These are phyloP conservation scores for Scartelaos histophorus DNA, from an alignment of 2,113 vertebrate genomes.

Conservation along the genomic window DNA sequence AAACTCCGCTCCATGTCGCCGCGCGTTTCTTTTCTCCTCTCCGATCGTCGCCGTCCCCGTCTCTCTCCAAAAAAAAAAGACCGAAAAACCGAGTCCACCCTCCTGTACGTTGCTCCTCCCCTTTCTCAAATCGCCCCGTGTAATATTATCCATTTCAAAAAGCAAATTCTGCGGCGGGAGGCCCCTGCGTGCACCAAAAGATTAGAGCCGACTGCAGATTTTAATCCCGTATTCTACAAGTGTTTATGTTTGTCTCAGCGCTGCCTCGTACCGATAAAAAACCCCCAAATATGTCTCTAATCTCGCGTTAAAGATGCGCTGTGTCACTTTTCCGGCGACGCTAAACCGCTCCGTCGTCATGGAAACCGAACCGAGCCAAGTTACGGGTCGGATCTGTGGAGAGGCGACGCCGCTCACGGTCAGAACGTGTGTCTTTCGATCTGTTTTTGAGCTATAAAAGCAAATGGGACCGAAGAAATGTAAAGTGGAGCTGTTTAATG, in stretches of 20 bases:
- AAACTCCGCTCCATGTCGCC: slow-evolving; percentile 32
- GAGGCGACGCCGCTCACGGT: too few relatives aligned
- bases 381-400: too few relatives aligned
- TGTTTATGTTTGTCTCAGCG: slow-evolving; percentile 24
- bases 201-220: slow-evolving; percentile 55
- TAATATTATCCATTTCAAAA: slow-evolving; percentile 66
- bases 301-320: background rate
- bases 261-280: slow-evolving; percentile 24
- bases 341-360: too few relatives aligned
- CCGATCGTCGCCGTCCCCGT: background rate
- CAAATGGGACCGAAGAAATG: too few relatives aligned
- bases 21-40: background rate
- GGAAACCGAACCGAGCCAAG: too few relatives aligned
- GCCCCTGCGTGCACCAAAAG: slow-evolving; percentile 55
- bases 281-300: slow-evolving; percentile 32
- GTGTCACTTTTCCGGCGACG: too few relatives aligned
- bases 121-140: slow-evolving; percentile 46
- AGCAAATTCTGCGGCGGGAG: slow-evolving; percentile 59
- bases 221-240: slow-evolving; percentile 55
- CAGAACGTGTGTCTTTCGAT: too few relatives aligned
- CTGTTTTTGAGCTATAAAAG: too few relatives aligned
- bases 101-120: slow-evolving; percentile 55
- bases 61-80: background rate
- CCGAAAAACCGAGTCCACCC: slow-evolving; percentile 4
- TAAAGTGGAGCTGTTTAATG: too few relatives aligned